Conservation (phyloP, 1,140 invertebrate species). For the Tetramorium parvispinum region DNA sequence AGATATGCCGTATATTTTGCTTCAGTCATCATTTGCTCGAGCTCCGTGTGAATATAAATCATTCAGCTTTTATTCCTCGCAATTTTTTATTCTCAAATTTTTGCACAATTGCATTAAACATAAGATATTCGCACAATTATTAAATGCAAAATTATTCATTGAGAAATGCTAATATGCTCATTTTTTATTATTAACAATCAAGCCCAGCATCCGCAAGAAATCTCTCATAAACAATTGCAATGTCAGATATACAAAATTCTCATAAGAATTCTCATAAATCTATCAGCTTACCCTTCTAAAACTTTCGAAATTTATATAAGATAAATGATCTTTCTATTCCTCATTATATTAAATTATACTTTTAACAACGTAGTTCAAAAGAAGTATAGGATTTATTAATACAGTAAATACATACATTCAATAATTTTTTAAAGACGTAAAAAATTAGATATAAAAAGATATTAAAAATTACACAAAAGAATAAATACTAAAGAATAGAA, state of each 20-base stretch:
- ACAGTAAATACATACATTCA: background rate
- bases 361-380: background rate
- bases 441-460: background rate
- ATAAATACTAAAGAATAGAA: background rate
- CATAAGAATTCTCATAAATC: background rate
- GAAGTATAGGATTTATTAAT: background rate
- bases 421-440: background rate
- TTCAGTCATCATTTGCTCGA: background rate
- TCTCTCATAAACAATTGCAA: background rate
- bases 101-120: background rate
- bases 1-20: background rate
- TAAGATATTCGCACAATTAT: background rate
- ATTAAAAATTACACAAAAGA: background rate
- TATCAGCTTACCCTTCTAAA: background rate
- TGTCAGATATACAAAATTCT: background rate
- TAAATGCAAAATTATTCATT: background rate
- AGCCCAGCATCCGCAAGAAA: background rate
- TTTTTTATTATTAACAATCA: background rate
- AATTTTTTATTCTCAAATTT: background rate
- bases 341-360: background rate
- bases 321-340: background rate
- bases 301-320: background rate
- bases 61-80: background rate
- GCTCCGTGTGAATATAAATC: background rate
- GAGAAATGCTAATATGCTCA: background rate